Evolutionary conservation across 2,888 invertebrate genomes (phyloP).

Genomic region (Melanostoma mellinum): DNA sequence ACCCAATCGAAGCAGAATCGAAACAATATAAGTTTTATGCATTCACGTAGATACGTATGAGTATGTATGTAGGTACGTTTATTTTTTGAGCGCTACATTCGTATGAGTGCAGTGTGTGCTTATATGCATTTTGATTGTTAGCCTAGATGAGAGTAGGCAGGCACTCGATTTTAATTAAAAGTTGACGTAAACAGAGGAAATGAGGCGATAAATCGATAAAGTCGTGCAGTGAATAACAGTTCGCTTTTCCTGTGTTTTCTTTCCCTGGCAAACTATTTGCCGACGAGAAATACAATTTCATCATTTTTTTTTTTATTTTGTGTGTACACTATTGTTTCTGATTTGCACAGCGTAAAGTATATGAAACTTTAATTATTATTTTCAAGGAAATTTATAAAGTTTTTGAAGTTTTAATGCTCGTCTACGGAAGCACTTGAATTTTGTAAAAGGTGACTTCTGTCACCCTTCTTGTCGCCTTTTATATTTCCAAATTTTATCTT

Average conservation of each 20-base stretch:
- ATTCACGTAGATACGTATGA: constrained; percentile 34
- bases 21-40: constrained; percentile 70
- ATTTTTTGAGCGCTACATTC: too few relatives aligned
- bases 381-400: constrained; percentile 70
- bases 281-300: constrained; percentile 31
- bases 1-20: constrained; percentile 70
- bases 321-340: constrained; percentile 1
- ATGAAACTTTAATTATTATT: constrained; percentile 68
- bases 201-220: constrained; percentile 73
- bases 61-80: background rate
- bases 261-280: constrained; percentile 41
- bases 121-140: constrained; percentile 17
- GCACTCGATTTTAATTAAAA: constrained; percentile 73
- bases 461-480: background rate
- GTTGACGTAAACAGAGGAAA: constrained; percentile 73
- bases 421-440: constrained; percentile 52
- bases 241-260: constrained; percentile 40
- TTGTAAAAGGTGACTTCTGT: constrained; percentile 1
- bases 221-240: constrained; percentile 63
- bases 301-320: constrained; percentile 18
- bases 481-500: background rate
- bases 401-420: constrained; percentile 57
- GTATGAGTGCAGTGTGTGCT: background rate
- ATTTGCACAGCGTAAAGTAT: constrained; percentile 26
- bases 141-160: constrained; percentile 42